Base-by-base conservation (phyloP, 2,888 invertebrate genomes). In the Junonia oenone region DNA sequence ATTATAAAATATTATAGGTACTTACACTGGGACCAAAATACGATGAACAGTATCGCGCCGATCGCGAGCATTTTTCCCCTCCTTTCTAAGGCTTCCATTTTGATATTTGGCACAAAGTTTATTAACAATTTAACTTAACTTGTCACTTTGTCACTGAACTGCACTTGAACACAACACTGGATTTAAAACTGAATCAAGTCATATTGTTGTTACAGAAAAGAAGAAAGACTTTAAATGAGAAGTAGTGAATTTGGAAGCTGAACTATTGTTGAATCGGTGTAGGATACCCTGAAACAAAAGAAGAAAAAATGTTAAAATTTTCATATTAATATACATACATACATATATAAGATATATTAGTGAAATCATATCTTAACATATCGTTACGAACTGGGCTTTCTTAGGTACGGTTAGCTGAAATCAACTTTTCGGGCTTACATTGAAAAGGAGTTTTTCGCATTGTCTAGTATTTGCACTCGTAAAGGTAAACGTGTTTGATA, bases 61-160 rank as follows among this genome's bases (percentile, higher is more conserved):
- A 78, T 61, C 17, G 77, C 77, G 51, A 76, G 22, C 4, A 73
- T 1, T 54, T 66, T 79, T 55, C 78, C 76, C 71, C 84, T 77
- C 72, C 89, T 75, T 68, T 90, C 89, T 55, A 85, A 68, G 33
- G 86, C 90, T 72, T 90, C 90, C 90, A 90, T 89, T 81, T 75
- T 81, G 57, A 53, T 51, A 45, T 57, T 58, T 56, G 47, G 15
- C 53, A 53, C 52, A 14, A 45, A 45, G 49, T 27, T 15, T 15
- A 54, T 47, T 31, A 45, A 53, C 19, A 53, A 45, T 46, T 51
- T 56, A 22, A 55, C 45, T 47, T 43, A 29, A 55, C 45, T 47
- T 43, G 27, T 45, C 53, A 59, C 51, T 17, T 47, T 43, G 27
- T 45, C 53, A 59, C 51, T 17, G 43, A 14, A 58, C 17, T 50